Evolutionary conservation across 2,797 vertebrate species (phyloP), one percentile per base, ranked within the genome.

Genomic region (Oreonectes daqikongensis): DNA sequence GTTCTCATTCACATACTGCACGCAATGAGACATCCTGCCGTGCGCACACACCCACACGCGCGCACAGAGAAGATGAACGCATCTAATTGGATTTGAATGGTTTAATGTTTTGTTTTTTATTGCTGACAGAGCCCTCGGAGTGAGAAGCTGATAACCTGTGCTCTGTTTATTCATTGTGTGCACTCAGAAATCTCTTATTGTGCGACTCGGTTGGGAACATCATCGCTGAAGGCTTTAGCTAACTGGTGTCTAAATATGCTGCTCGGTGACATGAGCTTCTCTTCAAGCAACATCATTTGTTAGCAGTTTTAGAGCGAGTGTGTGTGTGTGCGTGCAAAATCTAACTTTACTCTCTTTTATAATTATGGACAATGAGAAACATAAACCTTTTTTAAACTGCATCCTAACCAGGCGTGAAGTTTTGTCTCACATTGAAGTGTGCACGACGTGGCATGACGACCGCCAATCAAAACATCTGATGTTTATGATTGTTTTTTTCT

Each of bases 11-110:
- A 50, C 59, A 48, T 35, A 52, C 14, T 67, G 28, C 30, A 28
- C 28, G 35, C 30, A 38, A 32, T 32, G 50, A 18, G 20, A 63
- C 9, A 61, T 24, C n/a, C 26, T 20, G n/a, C n/a, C 42, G 22
- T 46, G 69, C 32, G 24, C 18, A 17, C 40, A 20, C 68, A 14
- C 18, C 74, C 67, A 81, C 69, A 40, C 52, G 1, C 12, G 32
- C 44, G 1, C 12, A 50, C 44, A 67, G 26, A 48, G 81, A 84
- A 87, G 88, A 90, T 89, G 89, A 92, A 92, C 89, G 84, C 79
- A 84, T 87, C 88, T 76, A 91, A 92, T 91, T 89, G 81, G 83
- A 90, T 89, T 89, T 78, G 84, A 89, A 90, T 86, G 84, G 84
- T 87, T 79, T 89, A 87, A 91, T 91, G 88, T 88, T 87, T 86